Evolutionary conservation across 2,113 vertebrate genomes (phyloP).

Genomic region (Sylvietta virens): DNA sequence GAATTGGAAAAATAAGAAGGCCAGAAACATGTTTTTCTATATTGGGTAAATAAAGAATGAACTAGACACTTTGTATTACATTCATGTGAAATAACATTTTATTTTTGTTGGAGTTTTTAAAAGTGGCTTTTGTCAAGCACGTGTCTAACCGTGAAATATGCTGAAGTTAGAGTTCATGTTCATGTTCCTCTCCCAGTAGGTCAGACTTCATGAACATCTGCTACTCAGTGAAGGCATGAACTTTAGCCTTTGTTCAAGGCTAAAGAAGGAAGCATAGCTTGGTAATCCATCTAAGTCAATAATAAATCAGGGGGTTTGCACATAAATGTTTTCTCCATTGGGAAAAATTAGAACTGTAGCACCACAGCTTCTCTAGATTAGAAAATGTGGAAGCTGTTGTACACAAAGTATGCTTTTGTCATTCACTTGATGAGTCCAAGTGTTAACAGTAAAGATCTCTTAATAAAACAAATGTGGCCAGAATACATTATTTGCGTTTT

Average conservation of each 20-base stretch:
- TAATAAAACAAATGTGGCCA: not conserved
- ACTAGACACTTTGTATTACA: not conserved
- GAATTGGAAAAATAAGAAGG: not conserved
- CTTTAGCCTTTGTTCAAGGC: constrained; percentile 45
- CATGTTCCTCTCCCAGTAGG: constrained; percentile 33
- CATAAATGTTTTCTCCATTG: not conserved
- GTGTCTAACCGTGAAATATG: not conserved
- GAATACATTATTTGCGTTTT: not conserved
- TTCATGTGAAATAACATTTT: not conserved
- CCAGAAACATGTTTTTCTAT: not conserved
- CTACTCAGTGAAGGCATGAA: constrained; percentile 41
- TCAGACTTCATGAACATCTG: constrained; percentile 52
- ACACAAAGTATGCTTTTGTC: not conserved
- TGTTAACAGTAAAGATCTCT: not conserved
- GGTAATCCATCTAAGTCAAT: constrained; percentile 56
- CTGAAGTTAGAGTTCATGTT: constrained; percentile 41
- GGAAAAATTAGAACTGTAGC: not conserved
- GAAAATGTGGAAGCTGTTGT: not conserved
- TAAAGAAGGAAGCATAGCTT: constrained; percentile 45
- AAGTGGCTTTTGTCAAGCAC: not conserved
- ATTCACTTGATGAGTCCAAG: not conserved
- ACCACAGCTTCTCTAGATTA: not conserved
- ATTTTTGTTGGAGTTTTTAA: not conserved
- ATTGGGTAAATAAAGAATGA: not conserved
- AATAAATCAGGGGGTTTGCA: constrained; percentile 22